phyloP scores from a whole-genome alignment of 23 tunicate genomes.

The Halocynthia aurantium region DNA sequence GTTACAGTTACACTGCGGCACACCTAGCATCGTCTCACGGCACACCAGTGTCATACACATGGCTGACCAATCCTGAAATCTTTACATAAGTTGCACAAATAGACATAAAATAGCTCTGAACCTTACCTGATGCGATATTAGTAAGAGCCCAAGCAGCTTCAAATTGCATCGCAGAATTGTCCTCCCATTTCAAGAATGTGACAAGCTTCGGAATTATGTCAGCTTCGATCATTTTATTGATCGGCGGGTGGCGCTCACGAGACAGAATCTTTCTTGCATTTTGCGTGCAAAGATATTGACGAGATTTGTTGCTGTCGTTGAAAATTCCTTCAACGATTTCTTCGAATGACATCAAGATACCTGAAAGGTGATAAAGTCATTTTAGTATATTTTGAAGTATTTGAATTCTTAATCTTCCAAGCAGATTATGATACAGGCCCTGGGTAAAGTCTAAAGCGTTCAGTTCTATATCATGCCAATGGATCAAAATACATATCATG shows the following conservation, averaged over 20 bases:
- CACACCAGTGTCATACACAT: too few relatives aligned
- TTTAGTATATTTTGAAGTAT: too few relatives aligned
- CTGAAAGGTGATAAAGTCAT: neutral
- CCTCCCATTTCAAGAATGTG: slow-evolving; percentile 69
- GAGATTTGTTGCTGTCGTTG: slow-evolving; percentile 31
- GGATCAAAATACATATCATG: too few relatives aligned
- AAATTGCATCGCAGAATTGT: slow-evolving; percentile 79
- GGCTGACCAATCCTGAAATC: too few relatives aligned
- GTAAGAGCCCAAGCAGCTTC: slow-evolving; percentile 99
- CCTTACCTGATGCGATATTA: slow-evolving; percentile 74
- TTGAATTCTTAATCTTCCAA: too few relatives aligned
- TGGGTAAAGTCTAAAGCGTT: too few relatives aligned
- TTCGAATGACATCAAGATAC: slow-evolving; percentile 52
- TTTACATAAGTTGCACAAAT: too few relatives aligned
- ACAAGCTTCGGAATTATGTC: slow-evolving; percentile 76
- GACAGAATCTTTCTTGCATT: slow-evolving; percentile 91
- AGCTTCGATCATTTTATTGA: slow-evolving; percentile 71
- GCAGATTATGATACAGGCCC: too few relatives aligned
- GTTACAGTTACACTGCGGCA: too few relatives aligned
- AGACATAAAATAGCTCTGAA: too few relatives aligned
- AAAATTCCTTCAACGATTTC: slow-evolving; percentile 70
- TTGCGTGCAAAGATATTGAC: slow-evolving; percentile 68
- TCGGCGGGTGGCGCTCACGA: slow-evolving; percentile 93
- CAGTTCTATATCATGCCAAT: too few relatives aligned
- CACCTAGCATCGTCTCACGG: too few relatives aligned